A percentile compares a stretch with the other conserved stretches of the same genome.
These are phyloP conservation scores for Mobula hypostoma DNA, from an alignment of 2,113 vertebrate genomes.

Conservation along the genomic window DNA sequence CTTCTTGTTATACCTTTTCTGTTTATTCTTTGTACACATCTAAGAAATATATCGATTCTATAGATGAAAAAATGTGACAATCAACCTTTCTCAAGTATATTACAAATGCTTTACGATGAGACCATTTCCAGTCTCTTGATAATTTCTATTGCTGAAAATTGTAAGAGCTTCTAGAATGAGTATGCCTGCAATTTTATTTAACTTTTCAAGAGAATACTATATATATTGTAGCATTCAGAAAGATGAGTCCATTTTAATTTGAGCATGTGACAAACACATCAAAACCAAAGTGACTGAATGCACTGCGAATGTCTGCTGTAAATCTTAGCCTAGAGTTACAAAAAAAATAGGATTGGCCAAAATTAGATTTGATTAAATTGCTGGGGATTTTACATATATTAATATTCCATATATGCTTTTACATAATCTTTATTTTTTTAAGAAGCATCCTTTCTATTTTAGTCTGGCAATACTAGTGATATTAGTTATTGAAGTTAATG, in stretches of 20 bases:
- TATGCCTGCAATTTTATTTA: constrained; percentile 4
- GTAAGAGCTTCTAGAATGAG: not conserved
- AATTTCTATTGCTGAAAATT: constrained; percentile 24
- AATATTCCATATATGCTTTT: constrained; percentile 88
- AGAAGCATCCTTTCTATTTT: constrained; percentile 57
- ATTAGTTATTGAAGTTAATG: constrained; percentile 64
- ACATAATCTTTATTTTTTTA: constrained; percentile 84
- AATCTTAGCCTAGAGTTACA: constrained; percentile 78
- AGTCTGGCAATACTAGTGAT: constrained; percentile 62
- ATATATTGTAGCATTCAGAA: not conserved
- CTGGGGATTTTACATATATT: constrained; percentile 82
- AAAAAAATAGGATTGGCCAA: constrained; percentile 95
- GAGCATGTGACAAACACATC: constrained; percentile 8
- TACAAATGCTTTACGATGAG: not conserved
- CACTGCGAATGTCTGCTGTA: constrained; percentile 9
- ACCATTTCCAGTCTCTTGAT: not conserved
- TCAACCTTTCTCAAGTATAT: not conserved
- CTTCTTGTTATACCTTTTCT: not conserved
- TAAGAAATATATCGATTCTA: not conserved
- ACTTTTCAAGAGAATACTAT: constrained; percentile 13
- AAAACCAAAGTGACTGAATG: not conserved
- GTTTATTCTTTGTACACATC: not conserved
- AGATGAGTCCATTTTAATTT: constrained; percentile 16
- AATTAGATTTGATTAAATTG: constrained; percentile 97
- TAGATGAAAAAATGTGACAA: not conserved